These are phyloP conservation scores for Pica pica DNA, from an alignment of 2,113 vertebrate genomes.

Conservation along the genomic window DNA sequence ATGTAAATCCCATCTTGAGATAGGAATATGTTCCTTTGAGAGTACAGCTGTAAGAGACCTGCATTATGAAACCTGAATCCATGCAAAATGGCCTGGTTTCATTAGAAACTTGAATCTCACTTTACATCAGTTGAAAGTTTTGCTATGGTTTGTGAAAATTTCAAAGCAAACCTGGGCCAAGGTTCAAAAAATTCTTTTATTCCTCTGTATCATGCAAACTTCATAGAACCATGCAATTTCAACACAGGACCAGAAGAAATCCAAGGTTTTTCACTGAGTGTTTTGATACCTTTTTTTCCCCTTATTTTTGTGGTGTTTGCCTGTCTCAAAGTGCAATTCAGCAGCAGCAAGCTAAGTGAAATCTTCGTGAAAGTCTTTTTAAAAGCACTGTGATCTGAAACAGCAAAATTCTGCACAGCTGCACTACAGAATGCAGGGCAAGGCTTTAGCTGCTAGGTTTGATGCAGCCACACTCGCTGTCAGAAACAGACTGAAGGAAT, in stretches of 20 bases:
- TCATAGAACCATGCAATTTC: neutral
- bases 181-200: slow-evolving; percentile 1
- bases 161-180: neutral
- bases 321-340: neutral
- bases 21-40: slow-evolving; percentile 57
- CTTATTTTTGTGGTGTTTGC: neutral
- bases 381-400: slow-evolving; percentile 23
- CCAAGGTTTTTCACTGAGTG: neutral
- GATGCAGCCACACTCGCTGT: slow-evolving; percentile 12
- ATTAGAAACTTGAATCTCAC: slow-evolving; percentile 44
- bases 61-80: slow-evolving; percentile 52
- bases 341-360: neutral
- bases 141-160: neutral
- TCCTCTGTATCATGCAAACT: neutral
- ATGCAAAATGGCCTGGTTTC: slow-evolving; percentile 37
- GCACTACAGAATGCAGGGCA: slow-evolving; percentile 4
- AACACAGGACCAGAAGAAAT: neutral
- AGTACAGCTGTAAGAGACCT: slow-evolving; percentile 51
- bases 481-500: slow-evolving; percentile 54
- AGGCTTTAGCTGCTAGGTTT: slow-evolving; percentile 29
- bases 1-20: slow-evolving; percentile 66
- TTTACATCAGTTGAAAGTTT: slow-evolving; percentile 34
- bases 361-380: neutral
- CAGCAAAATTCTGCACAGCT: slow-evolving; percentile 43
- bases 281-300: neutral